These are phyloP conservation scores for Hymenochirus boettgeri DNA, from an alignment of 2,113 vertebrate genomes.

Conservation along the genomic window DNA sequence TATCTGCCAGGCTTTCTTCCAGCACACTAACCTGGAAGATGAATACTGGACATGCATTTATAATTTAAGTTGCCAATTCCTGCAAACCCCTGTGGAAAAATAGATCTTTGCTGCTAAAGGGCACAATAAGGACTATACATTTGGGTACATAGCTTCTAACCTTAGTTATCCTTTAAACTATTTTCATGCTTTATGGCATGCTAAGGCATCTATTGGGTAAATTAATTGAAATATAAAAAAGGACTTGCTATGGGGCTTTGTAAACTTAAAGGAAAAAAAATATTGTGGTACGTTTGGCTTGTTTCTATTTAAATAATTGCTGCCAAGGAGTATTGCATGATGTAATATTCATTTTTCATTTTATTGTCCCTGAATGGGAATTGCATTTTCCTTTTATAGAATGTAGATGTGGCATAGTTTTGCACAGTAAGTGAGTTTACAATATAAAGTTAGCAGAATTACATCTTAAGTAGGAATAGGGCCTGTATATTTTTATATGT, in stretches of 20 bases:
- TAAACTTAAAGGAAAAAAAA: background rate
- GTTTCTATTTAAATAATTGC: slow-evolving; percentile 34
- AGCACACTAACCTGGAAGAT: no score
- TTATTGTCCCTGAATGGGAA: slow-evolving; percentile 57
- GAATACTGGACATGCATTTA: no score
- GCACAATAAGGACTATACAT: no score
- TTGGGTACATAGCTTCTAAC: no score
- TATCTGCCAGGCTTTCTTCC: no score
- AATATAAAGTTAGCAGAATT: background rate
- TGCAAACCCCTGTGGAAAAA: no score
- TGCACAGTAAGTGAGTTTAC: slow-evolving; percentile 7
- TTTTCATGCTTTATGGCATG: no score
- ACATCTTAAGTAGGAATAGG: background rate
- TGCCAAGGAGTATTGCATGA: slow-evolving; percentile 35
- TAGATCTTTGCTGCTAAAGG: no score
- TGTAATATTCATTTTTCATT: slow-evolving; percentile 47
- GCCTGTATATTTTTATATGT: background rate
- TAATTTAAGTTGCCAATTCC: no score
- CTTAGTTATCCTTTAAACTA: no score
- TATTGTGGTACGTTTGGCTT: slow-evolving; percentile 52
- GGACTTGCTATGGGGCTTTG: background rate
- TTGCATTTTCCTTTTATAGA: slow-evolving; percentile 56
- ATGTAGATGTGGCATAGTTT: slow-evolving; percentile 54
- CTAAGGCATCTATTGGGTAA: no score
- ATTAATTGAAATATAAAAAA: background rate